Evolutionary conservation across 2,113 vertebrate species (phyloP).

Genomic region (Bubo scandiacus): DNA sequence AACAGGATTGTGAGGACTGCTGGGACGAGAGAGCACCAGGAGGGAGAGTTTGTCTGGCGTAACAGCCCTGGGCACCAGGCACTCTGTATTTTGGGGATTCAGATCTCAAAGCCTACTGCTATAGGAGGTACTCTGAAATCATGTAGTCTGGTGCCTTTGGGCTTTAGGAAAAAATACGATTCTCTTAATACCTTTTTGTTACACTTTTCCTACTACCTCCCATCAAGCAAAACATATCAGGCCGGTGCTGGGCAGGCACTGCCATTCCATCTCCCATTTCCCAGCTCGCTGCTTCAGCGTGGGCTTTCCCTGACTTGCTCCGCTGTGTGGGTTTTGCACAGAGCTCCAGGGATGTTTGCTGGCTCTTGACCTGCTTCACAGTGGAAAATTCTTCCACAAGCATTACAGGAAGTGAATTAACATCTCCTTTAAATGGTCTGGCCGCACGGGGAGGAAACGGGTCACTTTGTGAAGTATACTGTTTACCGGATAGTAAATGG

Average conservation of each 20-base stretch:
- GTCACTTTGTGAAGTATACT: constrained; percentile 37
- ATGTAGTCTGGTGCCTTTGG: not conserved
- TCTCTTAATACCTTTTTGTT: not conserved
- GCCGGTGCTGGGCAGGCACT: not conserved
- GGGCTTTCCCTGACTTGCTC: not conserved
- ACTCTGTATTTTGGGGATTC: accelerated
- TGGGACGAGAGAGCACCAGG: not conserved
- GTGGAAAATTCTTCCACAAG: constrained; percentile 55
- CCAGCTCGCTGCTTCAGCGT: accelerated
- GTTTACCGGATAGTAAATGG: constrained; percentile 42
- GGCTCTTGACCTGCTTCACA: constrained; percentile 1
- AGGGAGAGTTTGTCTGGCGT: accelerated
- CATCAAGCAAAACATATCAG: accelerated
- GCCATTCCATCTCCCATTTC: not conserved
- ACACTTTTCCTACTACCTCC: not conserved
- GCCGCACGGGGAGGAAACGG: not conserved
- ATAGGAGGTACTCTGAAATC: not conserved
- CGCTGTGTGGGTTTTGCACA: not conserved
- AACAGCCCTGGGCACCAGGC: not conserved
- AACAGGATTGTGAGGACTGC: not conserved
- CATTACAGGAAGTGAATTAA: constrained; percentile 31
- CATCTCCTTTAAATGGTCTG: constrained; percentile 28
- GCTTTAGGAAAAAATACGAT: accelerated
- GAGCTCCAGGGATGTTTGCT: not conserved
- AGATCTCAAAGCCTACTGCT: not conserved